A percentile compares a stretch with the other conserved stretches of the same genome.
phyloP scores from a whole-genome alignment of 1,140 invertebrate species.

The Drosophila cardini region DNA sequence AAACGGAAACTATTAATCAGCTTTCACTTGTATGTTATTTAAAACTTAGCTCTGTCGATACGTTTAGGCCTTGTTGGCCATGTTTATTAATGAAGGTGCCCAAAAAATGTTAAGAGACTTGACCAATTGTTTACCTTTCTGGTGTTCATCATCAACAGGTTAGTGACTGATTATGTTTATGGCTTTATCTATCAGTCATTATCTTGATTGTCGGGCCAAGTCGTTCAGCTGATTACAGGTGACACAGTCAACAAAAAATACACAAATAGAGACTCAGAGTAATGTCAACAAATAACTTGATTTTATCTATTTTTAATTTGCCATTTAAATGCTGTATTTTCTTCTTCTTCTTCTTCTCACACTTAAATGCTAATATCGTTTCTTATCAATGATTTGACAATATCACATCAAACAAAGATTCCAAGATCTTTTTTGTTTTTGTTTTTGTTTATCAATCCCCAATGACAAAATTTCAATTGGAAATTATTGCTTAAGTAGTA shows the following conservation, averaged over 20 bases:
- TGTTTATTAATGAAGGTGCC: constrained; percentile 60
- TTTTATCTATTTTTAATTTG: constrained; percentile 49
- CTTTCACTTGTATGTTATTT: constrained; percentile 65
- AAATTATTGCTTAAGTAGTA: constrained; percentile 1
- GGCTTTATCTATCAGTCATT: constrained; percentile 51
- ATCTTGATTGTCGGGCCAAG: constrained; percentile 50
- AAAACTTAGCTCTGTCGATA: constrained; percentile 27
- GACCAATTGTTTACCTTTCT: constrained; percentile 43
- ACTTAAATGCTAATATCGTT: constrained; percentile 16
- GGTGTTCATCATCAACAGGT: constrained; percentile 54
- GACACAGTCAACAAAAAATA: neutral
- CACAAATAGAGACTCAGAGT: neutral
- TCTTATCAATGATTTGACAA: constrained; percentile 32
- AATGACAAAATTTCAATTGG: constrained; percentile 5
- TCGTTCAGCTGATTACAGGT: constrained; percentile 34
- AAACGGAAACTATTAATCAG: constrained; percentile 80
- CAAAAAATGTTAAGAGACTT: constrained; percentile 19
- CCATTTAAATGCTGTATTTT: constrained; percentile 36
- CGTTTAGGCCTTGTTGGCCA: constrained; percentile 15
- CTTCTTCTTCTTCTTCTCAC: neutral
- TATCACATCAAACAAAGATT: constrained; percentile 14
- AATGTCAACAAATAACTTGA: constrained; percentile 32
- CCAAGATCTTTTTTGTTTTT: neutral
- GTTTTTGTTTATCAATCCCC: neutral
- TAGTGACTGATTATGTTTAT: constrained; percentile 69